phyloP scores from a whole-genome alignment of 2,888 invertebrate species.

The Lymantria dispar region DNA sequence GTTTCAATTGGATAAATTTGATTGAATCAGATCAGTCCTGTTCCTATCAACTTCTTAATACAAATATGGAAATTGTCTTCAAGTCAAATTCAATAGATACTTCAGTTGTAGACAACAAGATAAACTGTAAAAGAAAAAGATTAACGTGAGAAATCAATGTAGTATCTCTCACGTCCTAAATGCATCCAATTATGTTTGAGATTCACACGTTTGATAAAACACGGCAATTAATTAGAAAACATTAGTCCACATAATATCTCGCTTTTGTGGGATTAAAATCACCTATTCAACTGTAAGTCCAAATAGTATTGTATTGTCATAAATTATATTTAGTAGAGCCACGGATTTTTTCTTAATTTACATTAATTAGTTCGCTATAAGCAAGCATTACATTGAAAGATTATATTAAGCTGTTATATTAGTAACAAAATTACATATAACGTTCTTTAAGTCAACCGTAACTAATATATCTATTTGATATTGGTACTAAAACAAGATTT shows the following conservation, averaged over 20 bases:
- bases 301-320: slow-evolving; percentile 2
- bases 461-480: slow-evolving; percentile 9
- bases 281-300: slow-evolving; percentile 3
- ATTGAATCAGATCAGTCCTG: too few relatives aligned
- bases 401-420: slow-evolving; percentile 5
- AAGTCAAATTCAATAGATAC: too few relatives aligned
- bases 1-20: too few relatives aligned
- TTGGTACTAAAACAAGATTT: slow-evolving; percentile 7
- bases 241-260: slow-evolving; percentile 18
- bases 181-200: slow-evolving; percentile 35
- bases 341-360: slow-evolving; percentile 1
- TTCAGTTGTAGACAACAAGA: too few relatives aligned
- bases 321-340: not conserved
- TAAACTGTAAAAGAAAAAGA: slow-evolving; percentile 30
- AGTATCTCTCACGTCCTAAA: slow-evolving; percentile 47
- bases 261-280: slow-evolving; percentile 3
- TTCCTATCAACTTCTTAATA: too few relatives aligned
- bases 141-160: slow-evolving; percentile 48
- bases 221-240: slow-evolving; percentile 27
- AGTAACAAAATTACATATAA: not conserved
- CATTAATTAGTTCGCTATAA: slow-evolving; percentile 10
- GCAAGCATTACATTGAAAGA: slow-evolving; percentile 9
- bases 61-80: too few relatives aligned
- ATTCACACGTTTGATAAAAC: slow-evolving; percentile 40
- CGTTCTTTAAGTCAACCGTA: slow-evolving; percentile 16